Conservation (phyloP, 2,888 invertebrate species). For the Hyles lineata region DNA sequence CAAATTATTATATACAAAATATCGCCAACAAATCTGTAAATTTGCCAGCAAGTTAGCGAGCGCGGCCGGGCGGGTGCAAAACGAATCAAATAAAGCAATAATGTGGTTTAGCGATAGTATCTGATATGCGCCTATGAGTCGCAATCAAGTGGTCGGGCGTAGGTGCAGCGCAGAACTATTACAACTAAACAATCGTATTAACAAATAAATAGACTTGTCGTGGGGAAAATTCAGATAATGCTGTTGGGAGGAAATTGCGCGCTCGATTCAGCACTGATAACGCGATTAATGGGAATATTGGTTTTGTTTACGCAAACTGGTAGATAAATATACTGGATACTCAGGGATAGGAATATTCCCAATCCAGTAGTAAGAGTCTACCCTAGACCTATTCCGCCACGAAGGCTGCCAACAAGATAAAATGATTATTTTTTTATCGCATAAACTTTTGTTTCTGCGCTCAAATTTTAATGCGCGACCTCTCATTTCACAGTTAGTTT, state of each 20-base stretch:
- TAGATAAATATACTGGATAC: too few species aligned
- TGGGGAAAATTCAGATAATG: slow-evolving; percentile 13
- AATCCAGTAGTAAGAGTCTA: too few species aligned
- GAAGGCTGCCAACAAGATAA: too few species aligned
- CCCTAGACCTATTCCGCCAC: too few species aligned
- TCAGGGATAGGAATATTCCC: too few species aligned
- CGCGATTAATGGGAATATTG: background rate
- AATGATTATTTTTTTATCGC: too few species aligned
- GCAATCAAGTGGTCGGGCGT: slow-evolving; percentile 47
- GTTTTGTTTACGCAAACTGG: too few species aligned
- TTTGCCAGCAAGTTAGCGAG: slow-evolving; percentile 52
- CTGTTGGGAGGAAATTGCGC: background rate
- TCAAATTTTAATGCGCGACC: too few species aligned
- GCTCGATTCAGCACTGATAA: background rate
- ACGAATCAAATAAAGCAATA: slow-evolving; percentile 77
- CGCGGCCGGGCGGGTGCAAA: slow-evolving; percentile 47
- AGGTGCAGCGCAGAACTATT: slow-evolving; percentile 36
- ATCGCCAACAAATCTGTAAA: slow-evolving; percentile 50
- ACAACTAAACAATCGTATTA: slow-evolving; percentile 7
- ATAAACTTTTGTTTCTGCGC: too few species aligned
- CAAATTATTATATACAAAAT: background rate
- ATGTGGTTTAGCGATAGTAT: slow-evolving; percentile 51
- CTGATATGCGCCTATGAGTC: slow-evolving; percentile 44
- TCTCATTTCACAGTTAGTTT: too few species aligned
- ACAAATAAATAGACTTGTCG: slow-evolving; percentile 20